Evolutionary conservation across 2,888 invertebrate species (phyloP).

Genomic region (Aspidiotus rigidus): DNA sequence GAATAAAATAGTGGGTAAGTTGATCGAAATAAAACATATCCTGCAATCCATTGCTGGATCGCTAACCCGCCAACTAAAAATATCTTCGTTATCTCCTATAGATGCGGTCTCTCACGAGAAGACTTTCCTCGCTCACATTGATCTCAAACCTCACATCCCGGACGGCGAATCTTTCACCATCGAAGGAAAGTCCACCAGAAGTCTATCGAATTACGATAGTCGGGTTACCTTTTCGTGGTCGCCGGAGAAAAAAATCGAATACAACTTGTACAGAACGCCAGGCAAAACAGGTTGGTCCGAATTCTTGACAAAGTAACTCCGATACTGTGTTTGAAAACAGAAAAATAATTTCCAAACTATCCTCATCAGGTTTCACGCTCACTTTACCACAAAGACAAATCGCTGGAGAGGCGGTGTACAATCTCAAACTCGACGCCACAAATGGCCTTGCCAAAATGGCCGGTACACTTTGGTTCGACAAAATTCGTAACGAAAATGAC

Average conservation of each 20-base stretch:
- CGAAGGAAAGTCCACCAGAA: slow-evolving; percentile 23
- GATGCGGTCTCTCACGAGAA: slow-evolving; percentile 22
- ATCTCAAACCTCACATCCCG: slow-evolving; percentile 25
- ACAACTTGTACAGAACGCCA: slow-evolving; percentile 11
- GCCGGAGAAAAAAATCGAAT: slow-evolving; percentile 27
- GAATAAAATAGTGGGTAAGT: slow-evolving; percentile 13
- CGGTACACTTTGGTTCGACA: slow-evolving; percentile 23
- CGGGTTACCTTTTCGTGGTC: slow-evolving; percentile 20
- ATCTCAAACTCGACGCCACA: not conserved
- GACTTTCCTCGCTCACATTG: slow-evolving; percentile 15
- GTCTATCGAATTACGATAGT: slow-evolving; percentile 21
- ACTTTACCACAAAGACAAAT: slow-evolving; percentile 26
- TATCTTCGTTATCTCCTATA: not conserved
- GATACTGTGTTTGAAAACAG: not conserved
- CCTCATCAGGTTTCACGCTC: slow-evolving; percentile 15
- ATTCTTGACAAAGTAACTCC: not conserved
- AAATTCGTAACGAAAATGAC: slow-evolving; percentile 18
- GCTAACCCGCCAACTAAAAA: not conserved
- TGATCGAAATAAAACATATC: not conserved
- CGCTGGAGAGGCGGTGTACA: slow-evolving; percentile 18
- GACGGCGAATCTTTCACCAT: slow-evolving; percentile 21
- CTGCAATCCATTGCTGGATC: no score
- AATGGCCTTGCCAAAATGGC: slow-evolving; percentile 7
- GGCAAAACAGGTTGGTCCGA: slow-evolving; percentile 19
- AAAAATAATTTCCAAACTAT: not conserved